Base-by-base conservation (phyloP, 1,140 invertebrate species). In the Aporrectodea caliginosa region DNA sequence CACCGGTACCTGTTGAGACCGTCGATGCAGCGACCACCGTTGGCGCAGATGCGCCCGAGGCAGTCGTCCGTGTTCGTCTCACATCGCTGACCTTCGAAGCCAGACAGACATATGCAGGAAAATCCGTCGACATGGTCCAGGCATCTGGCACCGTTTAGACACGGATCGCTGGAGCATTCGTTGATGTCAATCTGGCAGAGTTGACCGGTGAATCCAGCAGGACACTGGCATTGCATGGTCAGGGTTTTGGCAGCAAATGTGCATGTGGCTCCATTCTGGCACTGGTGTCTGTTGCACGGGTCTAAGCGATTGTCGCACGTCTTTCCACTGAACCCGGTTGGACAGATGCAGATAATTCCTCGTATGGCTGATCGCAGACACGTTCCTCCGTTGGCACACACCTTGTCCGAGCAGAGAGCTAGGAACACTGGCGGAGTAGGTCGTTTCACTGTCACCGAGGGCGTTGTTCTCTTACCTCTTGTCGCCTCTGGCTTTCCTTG, bases 161-260 rank as follows among this genome's bases (percentile, higher is more conserved):
- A 79, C 34, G 80, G 76, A 73, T 29, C 22, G 2, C 70, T 79
- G 16, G 96, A 90, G 86, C 95, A 97, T 84, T 97, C 95, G 88
- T 97, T 93, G 81, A 96, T 94, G 87, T 97, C 95, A 31, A 90
- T 89, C 81, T 95, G 92, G 84, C 95, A 97, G 85, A 96, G 96
- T 0, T 93, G 93, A 0, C 95, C 95, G 0, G 93, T 95, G 86
- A 93, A 95, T 16, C 82, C 77, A 16, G 79, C 72, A 12, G 73
- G 33, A 77, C 80, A 83, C 68, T 72, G 58, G 69, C 82, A 82
- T n/a, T n/a, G n/a, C n/a, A n/a, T n/a, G n/a, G n/a, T n/a, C n/a
- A n/a, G n/a, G n/a, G n/a, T n/a, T n/a, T n/a, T n/a, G n/a, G n/a
- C n/a, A n/a, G n/a, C n/a, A n/a, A n/a, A n/a, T n/a, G n/a, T n/a